These are phyloP conservation scores for Mormyrus lacerda DNA, from an alignment of 2,113 vertebrate genomes.

Conservation along the genomic window DNA sequence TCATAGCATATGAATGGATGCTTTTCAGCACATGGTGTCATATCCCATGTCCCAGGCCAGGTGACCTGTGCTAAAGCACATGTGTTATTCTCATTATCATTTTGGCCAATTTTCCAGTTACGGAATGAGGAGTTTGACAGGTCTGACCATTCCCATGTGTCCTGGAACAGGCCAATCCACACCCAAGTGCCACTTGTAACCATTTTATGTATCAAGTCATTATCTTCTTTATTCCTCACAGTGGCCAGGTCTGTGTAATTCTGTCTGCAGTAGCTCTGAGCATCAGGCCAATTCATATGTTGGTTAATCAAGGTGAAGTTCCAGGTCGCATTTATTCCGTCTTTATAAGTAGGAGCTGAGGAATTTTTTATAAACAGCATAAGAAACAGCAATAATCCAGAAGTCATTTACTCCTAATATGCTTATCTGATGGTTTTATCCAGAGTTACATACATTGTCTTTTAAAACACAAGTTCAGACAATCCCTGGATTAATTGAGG, in stretches of 20 bases:
- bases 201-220: not conserved
- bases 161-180: conserved; percentile 16
- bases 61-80: too few species aligned
- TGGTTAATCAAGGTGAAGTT: not conserved
- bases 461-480: too few species aligned
- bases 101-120: not conserved
- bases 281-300: not conserved
- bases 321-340: not conserved
- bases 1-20: too few species aligned
- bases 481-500: too few species aligned
- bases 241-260: conserved; percentile 11
- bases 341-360: not conserved
- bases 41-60: too few species aligned
- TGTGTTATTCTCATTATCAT: too few species aligned
- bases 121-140: conserved; percentile 12
- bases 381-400: not conserved
- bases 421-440: not conserved
- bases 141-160: conserved; percentile 19
- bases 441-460: not conserved
- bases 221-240: not conserved
- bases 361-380: not conserved
- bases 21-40: too few species aligned
- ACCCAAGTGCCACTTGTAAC: not conserved
- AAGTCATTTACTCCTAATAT: not conserved
- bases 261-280: conserved; percentile 17